These are phyloP conservation scores for Rana temporaria DNA, from an alignment of 2,113 vertebrate species.

Conservation along the genomic window DNA sequence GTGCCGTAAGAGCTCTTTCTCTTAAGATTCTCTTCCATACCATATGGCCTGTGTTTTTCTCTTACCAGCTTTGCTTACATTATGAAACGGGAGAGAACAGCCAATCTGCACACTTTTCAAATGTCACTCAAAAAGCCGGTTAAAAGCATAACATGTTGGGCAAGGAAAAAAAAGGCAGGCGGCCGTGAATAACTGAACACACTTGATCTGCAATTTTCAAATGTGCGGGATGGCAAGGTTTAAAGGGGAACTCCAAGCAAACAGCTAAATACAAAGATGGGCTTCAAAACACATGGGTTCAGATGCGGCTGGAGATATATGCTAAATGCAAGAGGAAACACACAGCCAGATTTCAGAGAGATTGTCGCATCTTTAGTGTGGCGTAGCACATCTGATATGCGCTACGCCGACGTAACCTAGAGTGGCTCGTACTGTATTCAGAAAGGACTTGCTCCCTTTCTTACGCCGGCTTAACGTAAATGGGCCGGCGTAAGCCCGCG, in stretches of 20 bases:
- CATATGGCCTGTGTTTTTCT: slow-evolving; percentile 55
- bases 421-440: no score
- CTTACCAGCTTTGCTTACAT: slow-evolving; percentile 52
- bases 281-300: no score
- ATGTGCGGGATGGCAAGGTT: slow-evolving; percentile 19
- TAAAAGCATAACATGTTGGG: slow-evolving; percentile 49
- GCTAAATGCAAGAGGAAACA: no score
- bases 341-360: no score
- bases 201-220: slow-evolving; percentile 16
- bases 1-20: slow-evolving; percentile 3
- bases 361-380: no score
- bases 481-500: no score
- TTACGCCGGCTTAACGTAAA: no score
- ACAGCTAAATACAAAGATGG: no score
- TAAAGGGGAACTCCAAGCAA: background rate
- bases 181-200: background rate
- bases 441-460: no score
- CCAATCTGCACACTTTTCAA: slow-evolving; percentile 56
- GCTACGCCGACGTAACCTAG: no score
- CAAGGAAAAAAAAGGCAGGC: slow-evolving; percentile 3
- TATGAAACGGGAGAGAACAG: slow-evolving; percentile 39
- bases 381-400: no score
- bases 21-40: slow-evolving; percentile 36
- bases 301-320: no score
- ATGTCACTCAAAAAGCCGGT: slow-evolving; percentile 52